These are phyloP conservation scores for Acropternis orthonyx DNA, from an alignment of 2,797 vertebrate genomes.

Conservation along the genomic window DNA sequence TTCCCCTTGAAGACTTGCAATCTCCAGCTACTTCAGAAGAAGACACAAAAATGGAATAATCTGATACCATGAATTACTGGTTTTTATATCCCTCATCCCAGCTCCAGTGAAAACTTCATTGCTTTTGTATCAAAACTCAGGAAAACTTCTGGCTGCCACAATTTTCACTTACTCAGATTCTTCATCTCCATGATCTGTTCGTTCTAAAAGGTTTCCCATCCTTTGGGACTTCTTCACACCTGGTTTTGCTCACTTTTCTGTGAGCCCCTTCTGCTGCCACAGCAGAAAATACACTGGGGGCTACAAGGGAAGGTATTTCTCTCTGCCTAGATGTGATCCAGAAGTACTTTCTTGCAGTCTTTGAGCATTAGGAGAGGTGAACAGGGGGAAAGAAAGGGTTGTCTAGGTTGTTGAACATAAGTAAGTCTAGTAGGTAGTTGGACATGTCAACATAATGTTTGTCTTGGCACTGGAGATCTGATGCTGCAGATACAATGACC, in stretches of 20 bases:
- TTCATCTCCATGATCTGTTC: background rate
- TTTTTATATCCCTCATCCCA: background rate
- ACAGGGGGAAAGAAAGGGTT: background rate
- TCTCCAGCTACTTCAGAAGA: background rate
- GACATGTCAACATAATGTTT: background rate
- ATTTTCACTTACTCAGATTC: background rate
- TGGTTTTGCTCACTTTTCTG: background rate
- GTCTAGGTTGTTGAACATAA: background rate
- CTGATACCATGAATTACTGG: background rate
- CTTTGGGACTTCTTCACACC: background rate
- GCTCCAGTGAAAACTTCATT: background rate
- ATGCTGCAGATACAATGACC: background rate
- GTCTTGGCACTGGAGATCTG: background rate
- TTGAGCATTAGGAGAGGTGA: background rate
- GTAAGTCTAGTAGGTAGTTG: background rate
- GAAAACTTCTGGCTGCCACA: background rate
- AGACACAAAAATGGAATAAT: background rate
- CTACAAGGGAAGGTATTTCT: background rate
- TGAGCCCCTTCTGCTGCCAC: background rate
- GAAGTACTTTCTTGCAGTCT: background rate
- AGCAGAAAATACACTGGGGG: background rate
- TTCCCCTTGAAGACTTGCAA: background rate
- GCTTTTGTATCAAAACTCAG: background rate
- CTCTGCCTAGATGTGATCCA: background rate
- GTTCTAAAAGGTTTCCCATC: background rate